Base-by-base conservation (phyloP, 2,113 vertebrate species). In the Muscicapa adusta region DNA sequence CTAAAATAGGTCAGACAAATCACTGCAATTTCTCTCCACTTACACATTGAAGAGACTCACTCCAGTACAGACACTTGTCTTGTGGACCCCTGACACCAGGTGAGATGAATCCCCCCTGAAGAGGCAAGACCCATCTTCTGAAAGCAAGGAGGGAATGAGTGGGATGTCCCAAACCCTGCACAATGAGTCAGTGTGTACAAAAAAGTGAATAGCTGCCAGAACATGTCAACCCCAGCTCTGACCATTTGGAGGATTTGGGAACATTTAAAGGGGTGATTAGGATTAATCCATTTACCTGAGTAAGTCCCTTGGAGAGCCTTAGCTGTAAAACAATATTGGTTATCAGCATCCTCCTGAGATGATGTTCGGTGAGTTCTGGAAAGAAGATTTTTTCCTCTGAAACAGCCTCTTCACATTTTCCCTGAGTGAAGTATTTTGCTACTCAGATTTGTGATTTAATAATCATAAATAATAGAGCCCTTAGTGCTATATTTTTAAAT, bases 391-490 rank as follows among this genome's bases (percentile, higher is more conserved):
- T 79, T 96, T 63, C 75, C 82, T 94, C 75, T 95, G 90, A 95
- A 95, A 84, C 80, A 90, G 76, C 85, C 88, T 96, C 91, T 93
- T 92, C 88, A 82, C 83, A 29, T 91, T 93, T 94, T 75, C 47
- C 83, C 82, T 7, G 50, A 96, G 94, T 96, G 91, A 96, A 96
- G 96, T 96, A 97, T 97, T 96, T 96, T 96, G 93, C 95, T 94
- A 75, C 94, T 95, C 88, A 91, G 91, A 95, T 94, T 96, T 96
- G 92, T 95, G 96, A 96, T 96, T 96, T 96, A 96, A 97, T 97
- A 97, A 96, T 96, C 95, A 96, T 96, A 96, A 96, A 95, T 96
- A 96, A 95, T 95, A 93, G 94, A 97, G 87, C 91, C 85, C 89
- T 95, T 94, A 90, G 81, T 94, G 94, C 85, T 94, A 91, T 95